Base-by-base conservation (phyloP, 2,113 vertebrate species). In the Phrynocephalus versicolor region DNA sequence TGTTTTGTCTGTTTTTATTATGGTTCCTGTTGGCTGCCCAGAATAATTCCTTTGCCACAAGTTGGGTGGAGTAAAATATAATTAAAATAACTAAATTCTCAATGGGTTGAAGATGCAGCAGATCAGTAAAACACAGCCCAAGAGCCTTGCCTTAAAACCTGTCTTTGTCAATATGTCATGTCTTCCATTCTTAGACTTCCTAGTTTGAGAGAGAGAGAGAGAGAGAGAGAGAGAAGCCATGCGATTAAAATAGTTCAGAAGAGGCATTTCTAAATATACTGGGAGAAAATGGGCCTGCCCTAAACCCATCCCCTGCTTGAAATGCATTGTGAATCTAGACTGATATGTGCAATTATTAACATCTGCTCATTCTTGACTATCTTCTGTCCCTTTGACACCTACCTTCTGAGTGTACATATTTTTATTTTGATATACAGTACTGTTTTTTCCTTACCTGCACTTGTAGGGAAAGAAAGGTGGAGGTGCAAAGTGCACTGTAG, bases 371-470 rank as follows among this genome's bases (percentile, higher is more conserved):
- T 74, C 25, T n/a, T 62, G 57, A 14, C 62, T 65, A 18, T 64
- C 18, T 60, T 57, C 57, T n/a, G 37, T 55, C 71, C 37, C 23
- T 58, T 37, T 73, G 57, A 30, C 57, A 60, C 57, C 37, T 41
- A 30, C 9, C 25, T 74, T 6, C 60, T 60, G 37, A 62, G 60
- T 19, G 3, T 0, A 39, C 1, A 64, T 4, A 81, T n/a, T 6
- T 1, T 72, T n/a, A 0, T 9, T 18, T 7, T 13, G 0, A 0
- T 16, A 0, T 13, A 25, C 15, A 23, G 9, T 13, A 25, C 15
- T 39, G 9, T 13, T 70, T 73, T 73, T 25, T 23, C 37, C 41
- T 25, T 0, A 0, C 1, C 51, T 75, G 73, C 2, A 33, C 76
- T 83, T 72, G 84, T 81, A 0, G 2, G 58, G 27, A 15, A 65